These are phyloP conservation scores for Thamnaconus septentrionalis DNA, from an alignment of 2,113 vertebrate genomes.

Conservation along the genomic window DNA sequence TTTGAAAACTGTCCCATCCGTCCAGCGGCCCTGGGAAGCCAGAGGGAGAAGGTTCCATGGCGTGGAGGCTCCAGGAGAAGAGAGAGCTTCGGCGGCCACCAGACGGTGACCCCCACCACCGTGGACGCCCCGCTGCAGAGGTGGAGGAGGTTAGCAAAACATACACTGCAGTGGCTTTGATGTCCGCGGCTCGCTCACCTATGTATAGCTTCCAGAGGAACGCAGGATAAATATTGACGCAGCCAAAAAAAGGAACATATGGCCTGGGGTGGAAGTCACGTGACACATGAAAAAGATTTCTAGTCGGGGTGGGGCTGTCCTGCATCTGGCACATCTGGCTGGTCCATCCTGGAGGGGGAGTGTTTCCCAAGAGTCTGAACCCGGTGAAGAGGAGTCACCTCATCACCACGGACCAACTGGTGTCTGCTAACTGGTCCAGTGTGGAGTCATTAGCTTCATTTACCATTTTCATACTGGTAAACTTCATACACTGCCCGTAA, in stretches of 20 bases:
- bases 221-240: constrained; percentile 21
- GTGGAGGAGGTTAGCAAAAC: constrained; percentile 61
- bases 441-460: no score
- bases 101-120: constrained; percentile 9
- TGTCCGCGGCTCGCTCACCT: constrained; percentile 20
- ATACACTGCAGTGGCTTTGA: constrained; percentile 31
- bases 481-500: no score
- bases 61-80: not conserved
- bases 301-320: no score
- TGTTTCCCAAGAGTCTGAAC: no score
- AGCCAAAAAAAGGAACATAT: constrained; percentile 17
- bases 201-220: constrained; percentile 5
- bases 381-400: no score
- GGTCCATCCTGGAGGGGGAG: no score
- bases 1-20: not conserved
- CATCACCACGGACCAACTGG: no score
- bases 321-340: no score
- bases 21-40: not conserved
- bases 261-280: not conserved
- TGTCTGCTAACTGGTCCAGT: no score
- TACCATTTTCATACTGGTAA: no score
- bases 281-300: no score
- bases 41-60: not conserved
- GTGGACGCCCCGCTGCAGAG: constrained; percentile 31
- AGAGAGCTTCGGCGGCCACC: constrained; percentile 1